phyloP scores from a whole-genome alignment of 37 sponge, comb jelly and placozoan species.

The Aplysina aerophoba region DNA sequence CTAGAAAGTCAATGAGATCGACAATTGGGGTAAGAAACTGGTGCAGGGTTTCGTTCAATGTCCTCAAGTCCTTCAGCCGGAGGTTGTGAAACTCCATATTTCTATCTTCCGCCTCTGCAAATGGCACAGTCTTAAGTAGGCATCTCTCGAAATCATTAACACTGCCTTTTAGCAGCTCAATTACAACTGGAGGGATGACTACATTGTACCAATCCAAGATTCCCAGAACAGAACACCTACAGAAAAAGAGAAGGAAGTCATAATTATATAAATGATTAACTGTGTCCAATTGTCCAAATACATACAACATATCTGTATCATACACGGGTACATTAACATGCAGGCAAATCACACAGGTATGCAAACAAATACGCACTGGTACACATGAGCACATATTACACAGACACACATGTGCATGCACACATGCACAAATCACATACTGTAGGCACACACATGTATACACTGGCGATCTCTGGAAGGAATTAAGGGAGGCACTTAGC shows the following conservation, averaged over 20 bases:
- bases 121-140: not conserved
- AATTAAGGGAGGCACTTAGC: no score
- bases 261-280: not conserved
- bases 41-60: constrained; percentile 20
- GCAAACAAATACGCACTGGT: not conserved
- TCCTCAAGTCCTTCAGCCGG: constrained; percentile 10
- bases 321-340: no score
- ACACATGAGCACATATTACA: not conserved
- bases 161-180: not conserved
- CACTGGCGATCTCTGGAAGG: no score
- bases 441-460: no score
- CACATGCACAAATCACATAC: no score
- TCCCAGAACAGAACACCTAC: constrained; percentile 11
- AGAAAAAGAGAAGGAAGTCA: not conserved
- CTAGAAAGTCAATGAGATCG: constrained; percentile 50
- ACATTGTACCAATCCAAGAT: not conserved
- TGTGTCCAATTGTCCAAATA: not conserved
- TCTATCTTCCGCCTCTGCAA: not conserved
- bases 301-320: not conserved
- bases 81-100: not conserved
- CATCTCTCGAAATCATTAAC: not conserved
- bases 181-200: not conserved
- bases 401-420: no score
- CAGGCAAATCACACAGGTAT: no score
- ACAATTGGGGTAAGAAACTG: constrained; percentile 40